Conservation (phyloP, 2,888 invertebrate species). For the Aelia acuminata region DNA sequence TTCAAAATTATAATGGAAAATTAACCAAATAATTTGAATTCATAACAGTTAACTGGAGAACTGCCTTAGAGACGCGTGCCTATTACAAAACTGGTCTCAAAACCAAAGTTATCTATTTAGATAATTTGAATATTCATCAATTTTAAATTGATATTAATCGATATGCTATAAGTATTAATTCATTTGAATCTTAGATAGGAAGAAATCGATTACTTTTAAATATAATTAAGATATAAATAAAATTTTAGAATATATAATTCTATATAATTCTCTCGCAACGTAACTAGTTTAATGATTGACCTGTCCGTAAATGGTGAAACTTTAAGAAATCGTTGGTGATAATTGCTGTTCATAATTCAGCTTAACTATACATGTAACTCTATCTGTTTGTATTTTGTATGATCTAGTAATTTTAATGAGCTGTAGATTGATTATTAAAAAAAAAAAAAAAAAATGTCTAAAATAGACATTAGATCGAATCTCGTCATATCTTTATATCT, state of each 20-base stretch:
- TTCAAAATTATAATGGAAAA: neutral
- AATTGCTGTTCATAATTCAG: neutral
- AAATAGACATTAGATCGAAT: too few relatives aligned
- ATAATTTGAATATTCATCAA: slow-evolving; percentile 24
- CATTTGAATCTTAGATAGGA: neutral
- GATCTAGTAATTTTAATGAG: neutral
- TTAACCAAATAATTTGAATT: neutral
- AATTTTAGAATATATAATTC: neutral
- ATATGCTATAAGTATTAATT: neutral
- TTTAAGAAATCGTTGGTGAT: neutral
- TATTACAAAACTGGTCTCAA: neutral
- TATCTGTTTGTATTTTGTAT: neutral
- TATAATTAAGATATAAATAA: slow-evolving; percentile 17
- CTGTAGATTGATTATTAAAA: neutral
- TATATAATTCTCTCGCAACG: neutral
- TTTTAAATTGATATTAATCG: slow-evolving; percentile 12
- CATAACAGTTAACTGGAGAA: neutral
- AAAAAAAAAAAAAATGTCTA: neutral
- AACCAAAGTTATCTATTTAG: neutral
- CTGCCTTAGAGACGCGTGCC: neutral
- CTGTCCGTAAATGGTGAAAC: neutral
- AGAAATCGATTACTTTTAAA: neutral
- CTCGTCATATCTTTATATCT: too few relatives aligned
- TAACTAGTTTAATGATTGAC: neutral
- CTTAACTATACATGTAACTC: neutral